Base-by-base conservation (phyloP, 2,113 vertebrate genomes). In the Riparia riparia region DNA sequence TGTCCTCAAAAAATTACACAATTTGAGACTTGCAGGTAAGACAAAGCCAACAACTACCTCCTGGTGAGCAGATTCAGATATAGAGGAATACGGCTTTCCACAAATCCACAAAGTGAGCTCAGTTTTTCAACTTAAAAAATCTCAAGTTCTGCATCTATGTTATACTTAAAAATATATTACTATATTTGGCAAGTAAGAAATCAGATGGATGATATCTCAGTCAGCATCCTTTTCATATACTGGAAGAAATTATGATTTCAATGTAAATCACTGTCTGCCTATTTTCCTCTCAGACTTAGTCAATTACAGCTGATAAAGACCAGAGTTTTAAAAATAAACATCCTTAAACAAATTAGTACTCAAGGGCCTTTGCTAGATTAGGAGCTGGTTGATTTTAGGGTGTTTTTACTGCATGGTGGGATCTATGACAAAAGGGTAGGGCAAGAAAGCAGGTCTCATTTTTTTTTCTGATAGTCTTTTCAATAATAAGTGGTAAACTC, bases 21-120 rank as follows among this genome's bases (percentile, higher is more conserved):
- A 34, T 89, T 86, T 95, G 74, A 72, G 68, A 68, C n/a, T 91
- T 92, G 28, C 54, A 95, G 94, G 86, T 95, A 53, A 90, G 76
- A 79, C 58, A 77, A 47, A 82, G 57, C 61, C 6, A 28, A 70
- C 63, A 96, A 83, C 60, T 90, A 60, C 76, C 66, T 93, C 51
- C 80, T 77, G 69, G n/a, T 57, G 85, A 96, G 51, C 81, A 78
- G 57, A 93, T 78, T 71, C 45, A 21, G 74, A 89, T 78, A 87
- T 68, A 85, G 71, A 61, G 26, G 34, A 68, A 58, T 1, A 79
- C 31, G 17, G 22, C 29, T 54, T 72, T 84, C 29, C 2, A 1
- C 17, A 72, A 14, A 81, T 12, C 16, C 28, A 39, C 17, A 29
- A 21, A 64, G 25, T 4, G 18, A 90, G 28, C 19, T 90, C 22